These are phyloP conservation scores for Cromileptes altivelis DNA, from an alignment of 2,113 vertebrate species.

Conservation along the genomic window DNA sequence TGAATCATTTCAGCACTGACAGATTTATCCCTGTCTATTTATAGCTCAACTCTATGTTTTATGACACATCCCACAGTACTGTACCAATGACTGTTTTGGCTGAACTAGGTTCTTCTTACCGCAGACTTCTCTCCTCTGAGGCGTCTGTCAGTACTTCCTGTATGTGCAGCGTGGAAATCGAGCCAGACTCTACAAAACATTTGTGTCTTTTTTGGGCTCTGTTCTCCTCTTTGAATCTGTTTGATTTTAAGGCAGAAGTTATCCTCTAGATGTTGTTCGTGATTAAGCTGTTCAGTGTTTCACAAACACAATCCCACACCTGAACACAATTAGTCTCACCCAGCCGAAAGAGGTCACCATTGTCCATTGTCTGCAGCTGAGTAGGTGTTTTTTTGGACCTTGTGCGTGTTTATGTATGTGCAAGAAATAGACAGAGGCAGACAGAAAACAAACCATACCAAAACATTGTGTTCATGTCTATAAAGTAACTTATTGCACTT, in stretches of 20 bases:
- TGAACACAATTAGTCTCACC: conserved; percentile 53
- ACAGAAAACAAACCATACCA: not conserved
- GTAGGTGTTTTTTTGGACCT: conserved; percentile 22
- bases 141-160: conserved; percentile 40
- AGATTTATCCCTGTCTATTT: conserved; percentile 78
- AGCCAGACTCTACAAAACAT: conserved; percentile 15
- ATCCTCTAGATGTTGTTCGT: conserved; percentile 3
- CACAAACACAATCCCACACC: conserved; percentile 37
- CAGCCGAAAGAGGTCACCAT: conserved; percentile 68
- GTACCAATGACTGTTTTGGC: conserved; percentile 56
- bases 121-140: conserved; percentile 37
- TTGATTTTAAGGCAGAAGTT: conserved; percentile 8
- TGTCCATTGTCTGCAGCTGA: conserved; percentile 59
- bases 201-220: conserved; percentile 4
- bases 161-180: conserved; percentile 9
- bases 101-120: conserved; percentile 50
- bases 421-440: not conserved
- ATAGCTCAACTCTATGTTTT: conserved; percentile 67
- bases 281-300: conserved; percentile 37
- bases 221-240: conserved; percentile 20
- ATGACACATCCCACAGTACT: conserved; percentile 67
- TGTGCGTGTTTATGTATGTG: conserved; percentile 6
- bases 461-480: not conserved
- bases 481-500: not conserved
- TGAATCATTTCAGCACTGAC: conserved; percentile 68